Conservation (phyloP, 2,888 invertebrate species). For the Philaethria dido region DNA sequence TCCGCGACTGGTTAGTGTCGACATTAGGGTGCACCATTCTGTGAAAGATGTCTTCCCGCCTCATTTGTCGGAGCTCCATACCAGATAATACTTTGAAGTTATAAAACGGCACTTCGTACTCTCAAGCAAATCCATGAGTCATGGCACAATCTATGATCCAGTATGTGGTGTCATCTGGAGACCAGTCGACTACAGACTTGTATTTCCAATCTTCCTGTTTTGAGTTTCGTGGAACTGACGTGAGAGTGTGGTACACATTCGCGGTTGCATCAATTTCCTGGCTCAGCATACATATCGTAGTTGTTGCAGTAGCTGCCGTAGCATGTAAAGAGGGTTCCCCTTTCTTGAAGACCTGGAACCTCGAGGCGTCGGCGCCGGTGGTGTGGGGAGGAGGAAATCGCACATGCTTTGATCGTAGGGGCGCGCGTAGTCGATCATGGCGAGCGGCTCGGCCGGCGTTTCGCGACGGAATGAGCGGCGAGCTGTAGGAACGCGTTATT, state of each 20-base stretch:
- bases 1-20: constrained; percentile 59
- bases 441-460: constrained; percentile 58
- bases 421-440: constrained; percentile 78
- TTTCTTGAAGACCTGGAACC: constrained; percentile 78
- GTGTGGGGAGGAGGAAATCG: constrained; percentile 66
- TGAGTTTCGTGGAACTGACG: constrained; percentile 66
- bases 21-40: constrained; percentile 64
- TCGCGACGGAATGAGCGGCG: constrained; percentile 54
- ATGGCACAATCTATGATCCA: constrained; percentile 79
- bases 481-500: constrained; percentile 53
- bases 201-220: constrained; percentile 79
- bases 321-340: constrained; percentile 68
- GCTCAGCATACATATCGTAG: constrained; percentile 69
- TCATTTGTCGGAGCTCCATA: constrained; percentile 64
- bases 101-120: constrained; percentile 71
- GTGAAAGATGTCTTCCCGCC: constrained; percentile 67
- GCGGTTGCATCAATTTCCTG: constrained; percentile 67
- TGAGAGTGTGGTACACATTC: constrained; percentile 75
- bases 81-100: constrained; percentile 75
- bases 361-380: constrained; percentile 75
- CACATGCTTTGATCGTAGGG: constrained; percentile 76
- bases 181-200: constrained; percentile 82
- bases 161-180: constrained; percentile 81
- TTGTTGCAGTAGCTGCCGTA: constrained; percentile 69
- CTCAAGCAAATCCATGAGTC: constrained; percentile 64